Evolutionary conservation across 1,140 invertebrate species (phyloP), one percentile per base, ranked within the genome.

Genomic region (Rhyzopertha dominica): DNA sequence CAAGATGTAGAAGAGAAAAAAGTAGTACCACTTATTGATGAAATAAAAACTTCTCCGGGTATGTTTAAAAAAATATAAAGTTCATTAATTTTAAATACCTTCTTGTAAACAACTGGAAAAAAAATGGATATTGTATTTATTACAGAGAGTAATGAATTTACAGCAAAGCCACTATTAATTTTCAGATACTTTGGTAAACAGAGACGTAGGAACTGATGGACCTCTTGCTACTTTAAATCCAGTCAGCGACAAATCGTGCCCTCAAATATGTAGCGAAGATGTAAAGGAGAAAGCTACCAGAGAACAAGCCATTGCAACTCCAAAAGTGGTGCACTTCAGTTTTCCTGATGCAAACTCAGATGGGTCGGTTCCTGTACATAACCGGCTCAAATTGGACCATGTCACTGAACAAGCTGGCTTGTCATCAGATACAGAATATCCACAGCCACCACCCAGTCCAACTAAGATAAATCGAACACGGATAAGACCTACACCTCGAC

Each of bases 401-500:
- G 16, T 26, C 14, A 22, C 4, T 24, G 22, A 41, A 10, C 17
- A 18, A n/a, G 12, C 20, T 2, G 37, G 34, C 14, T 34, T 16
- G 14, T 34, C 22, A n/a, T 58, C 53, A n/a, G 55, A 62, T 45
- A 51, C 39, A 17, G 61, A 62, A 44, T 52, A 56, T 45, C 53
- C 56, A n/a, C 37, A 36, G 31, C 55, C 58, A 30, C 61, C 65
- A 14, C 23, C 49, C 7, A 67, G 63, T 53, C 63, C 65, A 10
- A 65, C 31, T 29, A 67, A 66, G 51, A 37, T 58, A 9, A 63
- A 62, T 49, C 44, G 65, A 13, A 24, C 40, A 4, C 51, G 63
- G 40, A 65, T 66, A 25, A 65, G 63, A 45, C 55, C 63, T 4
- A 40, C 65, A 9, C 64, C 65, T 1, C 43, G 52, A 30, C 29